phyloP scores from a whole-genome alignment of 2,888 invertebrate genomes.

The Epirrita christyi region DNA sequence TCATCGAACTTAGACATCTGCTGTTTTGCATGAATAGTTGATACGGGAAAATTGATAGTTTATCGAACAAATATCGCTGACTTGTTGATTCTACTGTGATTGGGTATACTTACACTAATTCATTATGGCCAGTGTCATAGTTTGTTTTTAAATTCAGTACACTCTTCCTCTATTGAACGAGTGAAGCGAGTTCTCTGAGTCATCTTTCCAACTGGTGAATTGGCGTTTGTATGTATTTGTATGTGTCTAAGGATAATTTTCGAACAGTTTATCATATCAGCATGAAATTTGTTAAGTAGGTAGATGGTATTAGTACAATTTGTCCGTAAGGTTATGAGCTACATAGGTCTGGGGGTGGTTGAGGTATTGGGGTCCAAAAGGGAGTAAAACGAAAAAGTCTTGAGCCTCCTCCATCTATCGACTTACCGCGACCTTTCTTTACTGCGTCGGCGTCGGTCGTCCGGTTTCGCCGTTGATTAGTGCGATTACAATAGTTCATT shows the following conservation, averaged over 20 bases:
- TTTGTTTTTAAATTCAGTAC: too few species aligned
- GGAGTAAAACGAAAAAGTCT: too few species aligned
- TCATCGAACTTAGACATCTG: conserved; percentile 75
- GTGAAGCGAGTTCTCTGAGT: neutral
- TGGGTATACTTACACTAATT: neutral
- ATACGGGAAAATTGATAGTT: conserved; percentile 26
- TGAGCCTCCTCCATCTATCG: too few species aligned
- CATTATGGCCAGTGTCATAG: neutral
- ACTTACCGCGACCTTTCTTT: too few species aligned
- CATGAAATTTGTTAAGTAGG: neutral
- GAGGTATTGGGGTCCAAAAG: too few species aligned
- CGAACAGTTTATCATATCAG: neutral
- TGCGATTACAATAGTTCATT: too few species aligned
- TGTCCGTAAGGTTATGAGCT: neutral
- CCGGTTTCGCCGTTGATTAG: too few species aligned
- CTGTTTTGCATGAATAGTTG: conserved; percentile 48
- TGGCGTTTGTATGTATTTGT: neutral
- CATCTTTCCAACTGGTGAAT: neutral
- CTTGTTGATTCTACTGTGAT: conserved; percentile 15
- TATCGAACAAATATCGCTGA: conserved; percentile 7
- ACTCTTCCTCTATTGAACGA: too few species aligned
- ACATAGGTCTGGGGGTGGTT: too few species aligned
- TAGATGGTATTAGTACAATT: neutral
- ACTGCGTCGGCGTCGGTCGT: too few species aligned
- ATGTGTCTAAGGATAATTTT: neutral